These are phyloP conservation scores for Scaptomyza montana DNA, from an alignment of 1,140 invertebrate species.

Conservation along the genomic window DNA sequence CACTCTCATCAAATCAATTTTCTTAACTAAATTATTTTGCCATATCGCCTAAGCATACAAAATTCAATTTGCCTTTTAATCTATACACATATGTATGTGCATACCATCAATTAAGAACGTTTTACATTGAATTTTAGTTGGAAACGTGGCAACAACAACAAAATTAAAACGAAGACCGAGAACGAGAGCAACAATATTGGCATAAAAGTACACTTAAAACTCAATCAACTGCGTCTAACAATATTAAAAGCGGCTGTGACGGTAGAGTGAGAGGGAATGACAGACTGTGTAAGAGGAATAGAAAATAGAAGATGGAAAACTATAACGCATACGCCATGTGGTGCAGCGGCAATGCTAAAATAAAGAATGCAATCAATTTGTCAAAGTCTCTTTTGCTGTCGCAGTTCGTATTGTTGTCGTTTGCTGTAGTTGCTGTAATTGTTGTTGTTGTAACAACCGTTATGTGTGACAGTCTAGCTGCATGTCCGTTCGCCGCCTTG, in stretches of 20 bases:
- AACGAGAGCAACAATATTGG: constrained; percentile 55
- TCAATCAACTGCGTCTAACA: constrained; percentile 79
- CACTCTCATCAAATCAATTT: too few species aligned
- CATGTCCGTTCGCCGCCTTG: constrained; percentile 51
- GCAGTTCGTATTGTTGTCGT: constrained; percentile 22
- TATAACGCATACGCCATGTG: constrained; percentile 75
- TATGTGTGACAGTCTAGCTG: constrained; percentile 33
- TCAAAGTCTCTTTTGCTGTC: constrained; percentile 62
- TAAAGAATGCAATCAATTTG: constrained; percentile 82
- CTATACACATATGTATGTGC: background rate
- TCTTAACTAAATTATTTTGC: too few species aligned
- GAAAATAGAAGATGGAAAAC: constrained; percentile 7
- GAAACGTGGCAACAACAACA: constrained; percentile 17
- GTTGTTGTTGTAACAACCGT: constrained; percentile 26
- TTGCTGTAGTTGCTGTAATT: background rate
- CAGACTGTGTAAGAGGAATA: background rate
- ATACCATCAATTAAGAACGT: constrained; percentile 16
- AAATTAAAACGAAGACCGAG: constrained; percentile 3
- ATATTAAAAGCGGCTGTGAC: constrained; percentile 64
- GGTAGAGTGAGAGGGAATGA: background rate
- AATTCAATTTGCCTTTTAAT: constrained; percentile 26
- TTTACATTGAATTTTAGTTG: constrained; percentile 65
- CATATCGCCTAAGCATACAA: constrained; percentile 6
- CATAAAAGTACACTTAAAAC: constrained; percentile 75
- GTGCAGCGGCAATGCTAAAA: constrained; percentile 60